Evolutionary conservation across 2,113 vertebrate species (phyloP).

Genomic region (Engraulis encrasicolus): DNA sequence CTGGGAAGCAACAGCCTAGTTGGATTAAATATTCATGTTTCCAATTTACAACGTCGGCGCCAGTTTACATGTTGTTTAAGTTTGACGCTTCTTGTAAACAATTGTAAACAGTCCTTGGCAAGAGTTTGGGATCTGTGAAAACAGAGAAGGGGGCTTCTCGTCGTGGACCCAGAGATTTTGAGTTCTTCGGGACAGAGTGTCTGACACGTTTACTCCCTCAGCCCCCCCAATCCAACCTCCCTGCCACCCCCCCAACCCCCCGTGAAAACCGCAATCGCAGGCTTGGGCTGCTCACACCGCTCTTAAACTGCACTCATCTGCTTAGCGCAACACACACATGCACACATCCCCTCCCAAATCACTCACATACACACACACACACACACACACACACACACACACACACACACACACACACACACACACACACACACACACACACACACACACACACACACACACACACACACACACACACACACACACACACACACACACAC

Average conservation of each 20-base stretch:
- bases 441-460: no score
- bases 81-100: constrained; percentile 28
- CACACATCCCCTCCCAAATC: no score
- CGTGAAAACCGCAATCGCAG: constrained; percentile 34
- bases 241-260: background rate
- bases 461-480: no score
- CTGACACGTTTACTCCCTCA: background rate
- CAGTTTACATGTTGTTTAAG: constrained; percentile 32
- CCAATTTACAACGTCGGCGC: constrained; percentile 27
- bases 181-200: background rate
- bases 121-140: constrained; percentile 4
- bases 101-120: constrained; percentile 37
- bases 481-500: constrained; percentile 10
- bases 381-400: no score
- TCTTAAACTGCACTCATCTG: constrained; percentile 10
- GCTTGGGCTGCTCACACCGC: constrained; percentile 17
- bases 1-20: background rate
- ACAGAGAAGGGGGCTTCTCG: constrained; percentile 4
- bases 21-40: constrained; percentile 29
- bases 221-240: background rate
- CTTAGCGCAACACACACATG: background rate
- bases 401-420: constrained; percentile 46
- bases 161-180: background rate
- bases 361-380: no score
- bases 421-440: background rate